Evolutionary conservation across 2,797 vertebrate species (phyloP), one percentile per base, ranked within the genome.

Genomic region (Lagodon rhomboides): DNA sequence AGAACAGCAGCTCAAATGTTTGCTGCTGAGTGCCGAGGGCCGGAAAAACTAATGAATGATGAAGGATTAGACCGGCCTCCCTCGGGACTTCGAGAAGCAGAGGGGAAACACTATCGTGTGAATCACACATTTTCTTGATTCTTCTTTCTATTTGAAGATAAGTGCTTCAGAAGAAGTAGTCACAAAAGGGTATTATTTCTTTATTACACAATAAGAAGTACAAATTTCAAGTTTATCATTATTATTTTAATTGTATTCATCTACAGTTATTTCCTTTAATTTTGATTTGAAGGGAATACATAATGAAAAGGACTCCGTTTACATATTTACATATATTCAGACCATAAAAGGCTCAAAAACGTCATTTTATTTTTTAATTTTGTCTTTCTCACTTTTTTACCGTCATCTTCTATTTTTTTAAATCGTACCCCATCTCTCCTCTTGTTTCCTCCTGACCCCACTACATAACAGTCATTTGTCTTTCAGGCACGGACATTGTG

Each of bases 401-500:
- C 1, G 0, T 23, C 1, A 5, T 25, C 16, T 23, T 27, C 0
- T 11, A 4, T 49, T 16, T 49, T 43, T 44, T 61, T 44, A 49
- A 59, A 60, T 53, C 0, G 0, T 4, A 17, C 23, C 9, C 11
- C 0, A 12, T 61, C 18, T 80, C 18, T 53, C 10, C 10, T 15
- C 34, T 17, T 55, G 23, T 47, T 71, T 11, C 34, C 30, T 43
- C 53, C 9, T 60, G 47, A 47, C 27, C 16, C 0, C 18, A 16
- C 30, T 27, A 5, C 44, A 3, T 50, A 16, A 59, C 41, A n/a
- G 41, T 38, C 12, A 30, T 58, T 16, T 58, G 13, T 77, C 2
- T 68, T 13, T 50, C 80, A 99, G 98, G 98, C 85, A 82, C 97
- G 75, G 98, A 99, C 87, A 96, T 99, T 80, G 97, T 99, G 1